Base-by-base conservation (phyloP, 2,888 invertebrate species). In the Neoitamus cyanurus region DNA sequence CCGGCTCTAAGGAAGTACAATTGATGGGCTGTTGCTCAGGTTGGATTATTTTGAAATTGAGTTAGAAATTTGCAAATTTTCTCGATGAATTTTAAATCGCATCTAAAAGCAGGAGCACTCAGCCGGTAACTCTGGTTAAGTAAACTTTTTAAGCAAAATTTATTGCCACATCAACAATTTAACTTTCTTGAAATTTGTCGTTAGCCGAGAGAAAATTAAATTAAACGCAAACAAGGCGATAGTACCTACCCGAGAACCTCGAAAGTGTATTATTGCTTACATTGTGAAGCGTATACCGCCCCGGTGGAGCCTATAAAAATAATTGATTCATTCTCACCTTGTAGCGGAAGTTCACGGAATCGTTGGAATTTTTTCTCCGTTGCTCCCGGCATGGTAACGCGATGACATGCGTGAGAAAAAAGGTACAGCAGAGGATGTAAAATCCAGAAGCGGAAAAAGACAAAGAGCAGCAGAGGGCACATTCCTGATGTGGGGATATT, bases 311-410 rank as follows among this genome's bases (percentile, higher is more conserved):
- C 73, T 73, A 73, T 73, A 73, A 73, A 73, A 73, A 73, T 73
- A 73, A 73, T 73, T 73, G 73, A 73, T 73, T 73, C 73, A 73
- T 73, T 31, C 73, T 37, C 73, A 73, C 73, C 34, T 73, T 36
- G 34, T 58, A 9, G 15, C 20, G 9, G 25, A 9, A 20, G 58
- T 15, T 15, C 58, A 7, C 20, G 58, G 25, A 58, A 58, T 58
- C 58, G 58, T 25, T 58, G 58, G 58, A 15, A 58, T 58, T 58
- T 58, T 58, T 58, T 20, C 20, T 58, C 20, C 6, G 58, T 1
- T 15, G 58, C 9, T 58, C 58, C 25, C 58, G 25, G 20, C 25
- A 20, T 58, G 58, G 58, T 58, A 15, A 20, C 58, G 20, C 58
- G 25, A 58, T 58, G 58, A 58, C 58, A 58, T 58, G 58, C 58